These are phyloP conservation scores for Eudasyphora cyanicolor DNA, from an alignment of 2,888 invertebrate genomes.

Conservation along the genomic window DNA sequence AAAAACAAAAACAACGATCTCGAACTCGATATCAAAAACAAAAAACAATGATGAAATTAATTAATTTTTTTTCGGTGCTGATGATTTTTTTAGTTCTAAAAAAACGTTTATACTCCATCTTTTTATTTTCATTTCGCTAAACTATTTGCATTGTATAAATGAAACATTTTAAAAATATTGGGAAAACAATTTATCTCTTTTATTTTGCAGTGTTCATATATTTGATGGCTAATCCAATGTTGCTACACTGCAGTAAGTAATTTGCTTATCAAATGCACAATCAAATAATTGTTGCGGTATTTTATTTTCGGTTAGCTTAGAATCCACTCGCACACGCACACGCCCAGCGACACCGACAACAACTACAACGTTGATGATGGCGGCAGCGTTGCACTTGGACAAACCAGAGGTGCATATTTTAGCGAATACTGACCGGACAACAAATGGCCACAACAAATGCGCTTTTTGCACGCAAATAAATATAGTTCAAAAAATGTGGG, in stretches of 20 bases:
- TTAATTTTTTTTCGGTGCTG: too few relatives aligned
- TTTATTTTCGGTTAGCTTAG: slow-evolving; percentile 28
- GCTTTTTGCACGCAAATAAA: background rate
- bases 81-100: too few relatives aligned
- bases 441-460: background rate
- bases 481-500: background rate
- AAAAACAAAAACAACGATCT: too few relatives aligned
- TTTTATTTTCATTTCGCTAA: too few relatives aligned
- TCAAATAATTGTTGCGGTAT: slow-evolving; percentile 45
- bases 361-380: background rate
- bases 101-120: too few relatives aligned
- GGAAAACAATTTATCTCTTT: too few relatives aligned
- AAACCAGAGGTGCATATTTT: background rate
- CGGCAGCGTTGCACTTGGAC: slow-evolving; percentile 22
- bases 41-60: too few relatives aligned
- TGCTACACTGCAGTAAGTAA: slow-evolving; percentile 47
- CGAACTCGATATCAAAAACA: too few relatives aligned
- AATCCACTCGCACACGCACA: background rate
- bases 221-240: too few relatives aligned
- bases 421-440: background rate
- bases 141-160: too few relatives aligned
- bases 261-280: slow-evolving; percentile 53
- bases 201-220: too few relatives aligned
- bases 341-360: background rate
- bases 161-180: too few relatives aligned